Evolutionary conservation across 2,797 vertebrate species (phyloP).

Genomic region (Spheniscus humboldti): DNA sequence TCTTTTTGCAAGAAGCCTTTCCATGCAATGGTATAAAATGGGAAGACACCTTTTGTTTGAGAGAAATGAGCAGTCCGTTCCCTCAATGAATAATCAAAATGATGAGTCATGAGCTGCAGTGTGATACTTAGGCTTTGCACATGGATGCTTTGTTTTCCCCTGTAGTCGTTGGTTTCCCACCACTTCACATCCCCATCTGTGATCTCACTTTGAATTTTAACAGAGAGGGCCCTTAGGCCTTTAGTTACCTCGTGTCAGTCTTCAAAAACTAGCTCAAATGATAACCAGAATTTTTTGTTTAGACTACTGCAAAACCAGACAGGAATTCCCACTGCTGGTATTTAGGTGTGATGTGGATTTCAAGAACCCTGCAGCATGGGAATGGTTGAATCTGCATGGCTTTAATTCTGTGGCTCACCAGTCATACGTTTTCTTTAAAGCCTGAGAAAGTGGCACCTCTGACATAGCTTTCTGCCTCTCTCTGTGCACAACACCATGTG

Average conservation of each 20-base stretch:
- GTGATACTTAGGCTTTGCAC: background rate
- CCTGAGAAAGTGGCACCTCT: background rate
- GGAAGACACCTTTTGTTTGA: background rate
- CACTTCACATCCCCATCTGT: background rate
- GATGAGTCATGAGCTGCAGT: background rate
- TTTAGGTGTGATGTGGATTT: background rate
- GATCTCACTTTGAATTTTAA: background rate
- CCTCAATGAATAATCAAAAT: background rate
- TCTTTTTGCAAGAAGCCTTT: background rate
- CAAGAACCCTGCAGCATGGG: background rate
- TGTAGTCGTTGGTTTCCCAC: background rate
- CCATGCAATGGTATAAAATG: background rate
- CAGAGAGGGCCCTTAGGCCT: background rate
- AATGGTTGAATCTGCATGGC: background rate
- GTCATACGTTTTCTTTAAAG: rapidly evolving
- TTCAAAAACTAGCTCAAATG: background rate
- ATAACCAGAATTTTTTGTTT: background rate
- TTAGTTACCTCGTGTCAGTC: background rate
- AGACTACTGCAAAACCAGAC: background rate
- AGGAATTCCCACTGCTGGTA: background rate
- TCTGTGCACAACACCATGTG: background rate
- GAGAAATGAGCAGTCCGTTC: background rate
- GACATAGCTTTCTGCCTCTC: background rate
- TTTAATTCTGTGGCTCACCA: background rate
- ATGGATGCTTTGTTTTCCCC: background rate